These are phyloP conservation scores for Oscarella lobularis DNA, from an alignment of 37 sponge, comb jelly and placozoan genomes.

Conservation along the genomic window DNA sequence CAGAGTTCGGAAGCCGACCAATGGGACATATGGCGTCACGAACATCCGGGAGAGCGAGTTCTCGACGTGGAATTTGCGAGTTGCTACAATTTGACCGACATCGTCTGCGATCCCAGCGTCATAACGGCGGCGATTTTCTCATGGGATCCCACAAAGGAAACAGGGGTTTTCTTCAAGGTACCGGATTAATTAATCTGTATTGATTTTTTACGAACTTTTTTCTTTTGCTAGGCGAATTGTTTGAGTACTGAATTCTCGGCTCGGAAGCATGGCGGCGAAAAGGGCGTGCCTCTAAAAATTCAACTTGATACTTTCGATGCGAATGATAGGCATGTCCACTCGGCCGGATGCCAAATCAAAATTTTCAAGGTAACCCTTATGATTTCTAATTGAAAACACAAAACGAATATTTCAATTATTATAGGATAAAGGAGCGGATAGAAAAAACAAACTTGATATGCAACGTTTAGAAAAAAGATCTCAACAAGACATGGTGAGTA, in stretches of 20 bases:
- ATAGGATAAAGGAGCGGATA: conserved; percentile 61
- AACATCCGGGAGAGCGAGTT: conserved; percentile 36
- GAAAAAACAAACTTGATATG: conserved; percentile 51
- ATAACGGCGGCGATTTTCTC: background rate
- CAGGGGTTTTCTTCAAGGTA: background rate
- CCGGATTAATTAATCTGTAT: background rate
- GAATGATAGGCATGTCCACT: conserved; percentile 5
- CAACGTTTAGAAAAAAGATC: conserved; percentile 37
- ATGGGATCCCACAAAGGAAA: background rate
- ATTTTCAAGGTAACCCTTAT: conserved; percentile 13
- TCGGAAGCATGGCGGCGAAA: conserved; percentile 71
- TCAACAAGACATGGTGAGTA: conserved; percentile 17
- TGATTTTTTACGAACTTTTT: background rate
- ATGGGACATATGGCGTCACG: conserved; percentile 30
- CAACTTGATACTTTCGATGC: conserved; percentile 15
- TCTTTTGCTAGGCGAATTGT: conserved; percentile 26
- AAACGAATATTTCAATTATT: conserved; percentile 4
- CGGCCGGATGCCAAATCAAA: conserved; percentile 20
- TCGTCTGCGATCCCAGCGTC: background rate
- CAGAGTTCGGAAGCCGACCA: conserved; percentile 45
- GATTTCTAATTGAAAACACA: background rate
- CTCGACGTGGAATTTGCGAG: conserved; percentile 18
- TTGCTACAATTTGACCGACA: background rate
- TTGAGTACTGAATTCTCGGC: conserved; percentile 59
- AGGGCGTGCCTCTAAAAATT: conserved; percentile 43